Evolutionary conservation across 2,797 vertebrate species (phyloP), one percentile per base, ranked within the genome.

Genomic region (Silurus aristotelis): DNA sequence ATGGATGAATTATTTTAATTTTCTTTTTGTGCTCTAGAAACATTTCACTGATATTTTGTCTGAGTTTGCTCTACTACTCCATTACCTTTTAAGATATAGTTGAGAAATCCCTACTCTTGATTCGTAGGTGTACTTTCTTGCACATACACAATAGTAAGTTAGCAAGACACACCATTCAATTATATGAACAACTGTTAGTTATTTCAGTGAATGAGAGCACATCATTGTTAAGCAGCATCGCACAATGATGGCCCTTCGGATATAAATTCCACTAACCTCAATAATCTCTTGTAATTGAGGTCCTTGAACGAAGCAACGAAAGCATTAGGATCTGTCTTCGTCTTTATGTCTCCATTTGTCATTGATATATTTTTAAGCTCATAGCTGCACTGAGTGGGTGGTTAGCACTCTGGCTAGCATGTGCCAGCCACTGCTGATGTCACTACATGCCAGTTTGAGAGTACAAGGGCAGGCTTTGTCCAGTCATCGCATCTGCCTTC

Each of bases 371-470:
- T 83, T 72, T 75, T 31, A 61, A 76, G 58, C 76, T 58, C 38
- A 60, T 83, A 82, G 63, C 72, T 85, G 31, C 58, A 61, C 60
- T 87, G 80, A 86, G 77, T 82, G 85, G 85, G 80, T 61, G 64
- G 38, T 84, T 63, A 19, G 82, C 79, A 58, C 86, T 84, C 82
- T 92, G 87, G 70, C 79, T 89, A 86, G 79, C 87, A 89, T 89
- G 89, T 89, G 88, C 89, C 91, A 91, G 90, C 87, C 91, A 84
- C 90, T 88, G 85, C 86, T 93, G 92, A 94, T 92, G 92, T 94
- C 91, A 92, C 91, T 85, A 67, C 87, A 89, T 87, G 80, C 89
- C 85, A 88, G 80, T 85, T 63, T 22, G 76, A 76, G 64, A 85
- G 56, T 63, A 94, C 93, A 94, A 93, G 87, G 85, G 83, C 83